Evolutionary conservation across 2,888 invertebrate species (phyloP).

Genomic region (Bellardia bayeri): DNA sequence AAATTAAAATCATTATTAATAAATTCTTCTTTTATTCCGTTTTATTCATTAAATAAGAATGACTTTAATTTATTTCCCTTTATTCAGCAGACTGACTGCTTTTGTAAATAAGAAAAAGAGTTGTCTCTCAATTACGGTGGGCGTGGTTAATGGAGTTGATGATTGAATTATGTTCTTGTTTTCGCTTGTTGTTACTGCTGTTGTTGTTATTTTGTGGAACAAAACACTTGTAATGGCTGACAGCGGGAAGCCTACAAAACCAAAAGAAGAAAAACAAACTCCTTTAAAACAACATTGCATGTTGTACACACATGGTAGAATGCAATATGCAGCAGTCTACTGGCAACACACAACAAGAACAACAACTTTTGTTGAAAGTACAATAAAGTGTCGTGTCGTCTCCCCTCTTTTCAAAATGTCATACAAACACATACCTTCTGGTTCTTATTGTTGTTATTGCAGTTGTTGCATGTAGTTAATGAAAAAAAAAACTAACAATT

Average conservation of each 20-base stretch:
- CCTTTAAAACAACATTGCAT: constrained; percentile 60
- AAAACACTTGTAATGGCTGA: constrained; percentile 72
- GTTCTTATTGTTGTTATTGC: background rate
- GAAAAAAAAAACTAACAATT: constrained; percentile 44
- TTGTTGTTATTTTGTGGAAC: constrained; percentile 60
- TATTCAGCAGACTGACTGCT: constrained; percentile 9
- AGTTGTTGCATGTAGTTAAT: constrained; percentile 43
- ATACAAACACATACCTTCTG: constrained; percentile 24
- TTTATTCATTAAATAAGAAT: constrained; percentile 66
- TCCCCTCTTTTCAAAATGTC: constrained; percentile 53
- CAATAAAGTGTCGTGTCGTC: constrained; percentile 32
- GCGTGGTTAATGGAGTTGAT: constrained; percentile 72
- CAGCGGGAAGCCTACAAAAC: constrained; percentile 68
- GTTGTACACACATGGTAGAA: constrained; percentile 57
- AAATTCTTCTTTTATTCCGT: constrained; percentile 52
- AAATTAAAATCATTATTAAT: constrained; percentile 41
- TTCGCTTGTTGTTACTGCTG: constrained; percentile 37
- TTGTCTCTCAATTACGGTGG: constrained; percentile 70
- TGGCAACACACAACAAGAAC: constrained; percentile 40
- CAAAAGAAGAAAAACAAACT: constrained; percentile 3
- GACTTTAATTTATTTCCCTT: constrained; percentile 65
- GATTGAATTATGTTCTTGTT: constrained; percentile 70
- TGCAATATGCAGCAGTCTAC: background rate
- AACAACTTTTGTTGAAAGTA: constrained; percentile 21
- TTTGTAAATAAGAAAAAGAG: constrained; percentile 66